Conservation (phyloP, 2,797 vertebrate genomes). For the Poecilia gillii region DNA sequence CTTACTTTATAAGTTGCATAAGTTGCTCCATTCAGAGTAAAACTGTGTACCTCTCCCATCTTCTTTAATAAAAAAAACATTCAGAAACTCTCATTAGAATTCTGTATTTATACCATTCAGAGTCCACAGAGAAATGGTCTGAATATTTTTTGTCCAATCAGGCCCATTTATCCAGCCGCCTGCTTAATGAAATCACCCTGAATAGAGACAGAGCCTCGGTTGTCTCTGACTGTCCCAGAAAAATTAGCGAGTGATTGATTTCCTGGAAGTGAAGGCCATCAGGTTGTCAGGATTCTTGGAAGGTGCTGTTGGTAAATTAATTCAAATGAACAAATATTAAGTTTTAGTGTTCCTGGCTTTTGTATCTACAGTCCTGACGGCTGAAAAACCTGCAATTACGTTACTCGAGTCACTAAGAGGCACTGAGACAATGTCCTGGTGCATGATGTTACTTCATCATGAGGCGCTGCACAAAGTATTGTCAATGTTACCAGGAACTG, state of each 20-base stretch:
- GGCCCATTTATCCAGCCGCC: constrained; percentile 68
- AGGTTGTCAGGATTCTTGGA: not conserved
- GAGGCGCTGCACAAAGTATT: not conserved
- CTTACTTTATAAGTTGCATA: not conserved
- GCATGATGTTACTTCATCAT: not conserved
- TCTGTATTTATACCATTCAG: not conserved
- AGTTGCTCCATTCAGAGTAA: not conserved
- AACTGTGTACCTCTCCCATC: not conserved
- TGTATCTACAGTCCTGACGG: not conserved
- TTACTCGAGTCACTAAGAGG: not conserved
- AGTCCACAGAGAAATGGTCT: constrained; percentile 19
- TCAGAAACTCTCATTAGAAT: not conserved
- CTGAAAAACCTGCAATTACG: not conserved
- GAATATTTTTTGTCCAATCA: constrained; percentile 44
- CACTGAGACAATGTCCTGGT: constrained; percentile 2
- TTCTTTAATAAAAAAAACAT: not conserved
- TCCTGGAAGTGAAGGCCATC: not conserved
- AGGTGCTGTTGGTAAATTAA: constrained; percentile 24
- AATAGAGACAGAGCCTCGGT: not conserved
- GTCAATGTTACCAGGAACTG: not conserved
- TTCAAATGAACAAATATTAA: constrained; percentile 44
- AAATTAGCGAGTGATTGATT: constrained; percentile 2
- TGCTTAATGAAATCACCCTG: constrained; percentile 70
- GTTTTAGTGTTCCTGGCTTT: constrained; percentile 7
- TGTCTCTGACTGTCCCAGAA: not conserved